Evolutionary conservation across 2,888 invertebrate genomes (phyloP), one percentile per base, ranked within the genome.

Genomic region (Eubasilissa splendida): DNA sequence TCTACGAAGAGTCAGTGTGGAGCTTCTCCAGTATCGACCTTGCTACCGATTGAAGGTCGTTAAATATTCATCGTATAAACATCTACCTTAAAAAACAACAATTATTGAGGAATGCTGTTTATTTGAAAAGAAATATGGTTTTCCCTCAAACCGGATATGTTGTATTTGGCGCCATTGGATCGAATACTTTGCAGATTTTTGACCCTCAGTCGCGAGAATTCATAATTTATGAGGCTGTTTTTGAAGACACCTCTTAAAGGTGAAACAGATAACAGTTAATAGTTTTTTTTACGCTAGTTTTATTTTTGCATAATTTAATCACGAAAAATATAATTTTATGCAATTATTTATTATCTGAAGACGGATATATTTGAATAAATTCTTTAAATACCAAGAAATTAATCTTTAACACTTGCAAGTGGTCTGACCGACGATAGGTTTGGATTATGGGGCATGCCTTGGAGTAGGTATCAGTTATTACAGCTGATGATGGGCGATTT

Each of bases 111-210:
- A 63, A 63, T 63, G 60, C 60, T 31, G 60, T 63, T 63, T 31
- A 50, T 3, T 66, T 33, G 9, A 66, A 12, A 66, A 66, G 66
- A 66, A 66, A 66, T 66, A 66, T 66, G 66, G n/a, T 33, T 11
- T 12, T 33, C n/a, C n/a, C 66, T 66, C 66, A 66, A 42, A 66
- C 66, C 66, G 66, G 66, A 66, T 66, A 33, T 42, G 42, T 33
- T 42, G 65, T 60, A n/a, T 12, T 33, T 42, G 66, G 66, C 66
- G 66, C 66, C 66, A 33, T 42, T n/a, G 42, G 50, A 66, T 42
- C n/a, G n/a, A 66, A 66, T 66, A 66, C 31, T 66, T 66, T 42
- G 11, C 66, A 66, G 66, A 66, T 66, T 66, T 66, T 66, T 66
- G 66, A 66, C 66, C 66, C 66, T 50, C 42, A 42, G 33, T 22